A percentile compares a stretch with the other conserved stretches of the same genome.
Conservation (phyloP, 2,797 vertebrate species). For the Syngnathus acus region DNA sequence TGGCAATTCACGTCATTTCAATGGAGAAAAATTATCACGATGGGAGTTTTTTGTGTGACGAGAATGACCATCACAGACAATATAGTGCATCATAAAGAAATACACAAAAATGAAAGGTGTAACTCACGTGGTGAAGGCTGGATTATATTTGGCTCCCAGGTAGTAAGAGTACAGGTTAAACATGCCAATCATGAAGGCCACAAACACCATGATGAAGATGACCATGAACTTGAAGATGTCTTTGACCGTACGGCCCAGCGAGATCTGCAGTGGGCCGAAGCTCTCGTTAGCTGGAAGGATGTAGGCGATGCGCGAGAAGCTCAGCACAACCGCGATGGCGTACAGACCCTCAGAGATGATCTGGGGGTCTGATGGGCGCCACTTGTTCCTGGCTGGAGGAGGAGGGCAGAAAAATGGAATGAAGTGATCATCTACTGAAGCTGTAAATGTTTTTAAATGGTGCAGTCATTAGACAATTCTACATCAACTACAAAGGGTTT, state of each 20-base stretch:
- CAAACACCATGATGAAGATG: slow-evolving; percentile 99
- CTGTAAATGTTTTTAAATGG: neutral
- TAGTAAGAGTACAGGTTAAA: slow-evolving; percentile 98
- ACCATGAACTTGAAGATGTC: slow-evolving; percentile 99
- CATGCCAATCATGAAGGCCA: slow-evolving; percentile 99
- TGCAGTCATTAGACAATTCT: neutral
- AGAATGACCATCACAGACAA: neutral
- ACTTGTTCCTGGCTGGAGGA: slow-evolving; percentile 88
- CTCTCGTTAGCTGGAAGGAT: slow-evolving; percentile 97
- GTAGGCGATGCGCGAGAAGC: slow-evolving; percentile 95
- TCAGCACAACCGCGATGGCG: slow-evolving; percentile 91
- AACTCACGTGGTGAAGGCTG: slow-evolving; percentile 96
- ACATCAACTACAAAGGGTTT: neutral
- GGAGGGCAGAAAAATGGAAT: neutral
- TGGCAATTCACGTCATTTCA: neutral
- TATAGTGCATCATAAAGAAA: too few species aligned
- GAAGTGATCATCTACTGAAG: neutral
- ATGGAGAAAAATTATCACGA: neutral
- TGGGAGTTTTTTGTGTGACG: neutral
- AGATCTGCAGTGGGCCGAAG: slow-evolving; percentile 95
- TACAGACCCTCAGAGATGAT: slow-evolving; percentile 97
- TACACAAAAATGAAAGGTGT: neutral
- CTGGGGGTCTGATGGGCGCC: slow-evolving; percentile 94
- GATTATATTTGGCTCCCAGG: slow-evolving; percentile 95
- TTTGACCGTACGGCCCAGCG: slow-evolving; percentile 91